Conservation (phyloP, 2,797 vertebrate species). For the Platyrinchus mystaceus region DNA sequence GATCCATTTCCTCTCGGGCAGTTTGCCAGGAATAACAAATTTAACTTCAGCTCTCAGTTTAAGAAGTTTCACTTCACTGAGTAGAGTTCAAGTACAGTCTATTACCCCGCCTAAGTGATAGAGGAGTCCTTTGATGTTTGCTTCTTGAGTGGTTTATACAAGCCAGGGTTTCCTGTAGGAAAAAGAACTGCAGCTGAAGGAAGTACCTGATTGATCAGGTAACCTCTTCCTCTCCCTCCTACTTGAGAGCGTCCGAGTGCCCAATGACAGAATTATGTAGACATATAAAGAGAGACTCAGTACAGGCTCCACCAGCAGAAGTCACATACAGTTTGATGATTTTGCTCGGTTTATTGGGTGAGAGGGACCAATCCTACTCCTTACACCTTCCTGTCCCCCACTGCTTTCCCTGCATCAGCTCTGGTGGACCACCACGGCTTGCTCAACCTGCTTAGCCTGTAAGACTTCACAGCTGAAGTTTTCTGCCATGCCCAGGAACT, state of each 20-base stretch:
- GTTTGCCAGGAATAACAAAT: conserved; percentile 77
- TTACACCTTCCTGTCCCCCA: not conserved
- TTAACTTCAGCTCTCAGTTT: conserved; percentile 71
- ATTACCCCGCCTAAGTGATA: conserved; percentile 75
- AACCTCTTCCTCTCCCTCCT: conserved; percentile 40
- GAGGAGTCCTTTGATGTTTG: conserved; percentile 74
- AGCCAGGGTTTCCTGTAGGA: conserved; percentile 55
- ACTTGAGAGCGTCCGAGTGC: conserved; percentile 44
- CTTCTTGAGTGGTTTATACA: conserved; percentile 67
- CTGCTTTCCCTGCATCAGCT: not conserved
- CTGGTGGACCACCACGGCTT: not conserved
- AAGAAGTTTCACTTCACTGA: conserved; percentile 75
- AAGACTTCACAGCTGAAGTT: not conserved
- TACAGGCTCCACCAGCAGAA: not conserved
- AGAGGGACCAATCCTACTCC: not conserved
- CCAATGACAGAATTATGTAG: not conserved
- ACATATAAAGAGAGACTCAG: not conserved
- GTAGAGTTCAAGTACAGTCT: conserved; percentile 70
- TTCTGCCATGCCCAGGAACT: not conserved
- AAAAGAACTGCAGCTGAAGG: conserved; percentile 39
- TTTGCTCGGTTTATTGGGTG: not conserved
- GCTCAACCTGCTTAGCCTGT: not conserved
- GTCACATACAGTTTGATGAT: not conserved
- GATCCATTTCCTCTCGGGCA: conserved; percentile 72
- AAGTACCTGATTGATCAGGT: conserved; percentile 63